Base-by-base conservation (phyloP, 2,113 vertebrate species). In the Urocynchramus pylzowi region DNA sequence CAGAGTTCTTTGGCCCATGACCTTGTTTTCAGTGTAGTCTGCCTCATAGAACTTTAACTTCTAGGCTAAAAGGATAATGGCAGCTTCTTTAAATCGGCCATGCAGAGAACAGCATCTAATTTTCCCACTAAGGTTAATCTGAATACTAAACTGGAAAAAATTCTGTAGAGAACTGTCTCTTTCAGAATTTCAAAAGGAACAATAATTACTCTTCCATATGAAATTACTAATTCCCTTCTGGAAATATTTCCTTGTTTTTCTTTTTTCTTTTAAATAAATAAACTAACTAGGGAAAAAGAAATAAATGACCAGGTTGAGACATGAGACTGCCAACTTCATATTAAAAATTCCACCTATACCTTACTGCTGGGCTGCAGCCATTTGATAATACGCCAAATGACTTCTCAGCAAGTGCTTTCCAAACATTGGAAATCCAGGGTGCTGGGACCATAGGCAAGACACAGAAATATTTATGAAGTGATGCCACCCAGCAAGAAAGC, bases 381-480 rank as follows among this genome's bases (percentile, higher is more conserved):
- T 80, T 95, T 95, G 92, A 73, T 61, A 88, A 54, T 49, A 90
- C 24, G 90, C 92, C 96, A 96, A 96, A 83, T 24, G 26, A 85
- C 70, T 95, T 94, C 74, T 85, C 82, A 94, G 79, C 22, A 85
- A 94, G 28, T 0, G 0, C 21, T 95, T 83, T 80, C 50, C 81
- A 95, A 95, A 83, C 81, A 73, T 15, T 53, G 53, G 57, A 83
- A 94, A 91, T 65, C 18, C 65, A 78, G 18, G 18, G 49, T 63
- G 16, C 44, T 68, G 33, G 44, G 52, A 89, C 52, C 49, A 31
- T 41, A 47, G n/a, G 77, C 65, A 94, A 82, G 77, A 73, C 30
- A 44, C 13, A n/a, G 26, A 64, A 84, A 71, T 76, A 68, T 94
- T 94, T 91, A 91, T 91, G 74, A 91, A 94, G 70, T 59, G 45